phyloP scores from a whole-genome alignment of 2,888 invertebrate genomes.

The Phaonia tiefii region DNA sequence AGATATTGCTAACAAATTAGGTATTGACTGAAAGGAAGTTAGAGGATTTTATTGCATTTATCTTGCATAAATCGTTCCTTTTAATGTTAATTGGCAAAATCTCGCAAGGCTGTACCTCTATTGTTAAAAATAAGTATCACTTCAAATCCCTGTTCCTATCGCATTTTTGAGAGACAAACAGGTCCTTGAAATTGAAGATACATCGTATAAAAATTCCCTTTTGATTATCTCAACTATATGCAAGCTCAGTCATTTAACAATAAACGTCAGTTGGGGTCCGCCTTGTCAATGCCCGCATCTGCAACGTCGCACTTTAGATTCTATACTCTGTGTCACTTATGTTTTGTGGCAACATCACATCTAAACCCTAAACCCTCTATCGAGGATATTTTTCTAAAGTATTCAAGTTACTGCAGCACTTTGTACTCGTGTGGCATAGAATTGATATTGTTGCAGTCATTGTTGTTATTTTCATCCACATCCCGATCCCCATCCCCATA shows the following conservation, averaged over 20 bases:
- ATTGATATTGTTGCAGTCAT: slow-evolving; percentile 36
- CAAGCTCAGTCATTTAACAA: background rate
- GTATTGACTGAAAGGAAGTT: too few species aligned
- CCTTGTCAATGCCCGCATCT: background rate
- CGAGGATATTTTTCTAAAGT: background rate
- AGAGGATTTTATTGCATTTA: too few species aligned
- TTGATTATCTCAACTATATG: slow-evolving; percentile 1
- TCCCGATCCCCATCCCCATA: too few species aligned
- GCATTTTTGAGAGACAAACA: background rate
- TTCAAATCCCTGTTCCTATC: too few species aligned
- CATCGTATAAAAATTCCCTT: background rate
- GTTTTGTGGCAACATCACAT: background rate
- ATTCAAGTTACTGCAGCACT: slow-evolving; percentile 15
- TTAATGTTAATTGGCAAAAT: too few species aligned
- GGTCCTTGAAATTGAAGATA: background rate
- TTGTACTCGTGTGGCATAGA: background rate
- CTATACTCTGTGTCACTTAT: slow-evolving; percentile 13
- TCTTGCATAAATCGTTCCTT: too few species aligned
- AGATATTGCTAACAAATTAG: too few species aligned
- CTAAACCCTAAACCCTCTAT: slow-evolving; percentile 7
- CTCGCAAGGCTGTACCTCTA: too few species aligned
- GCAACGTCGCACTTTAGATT: background rate
- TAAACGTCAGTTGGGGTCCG: background rate
- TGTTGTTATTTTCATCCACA: background rate
- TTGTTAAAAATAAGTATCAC: too few species aligned